These are phyloP conservation scores for Macquaria ambigua DNA, from an alignment of 2,113 vertebrate genomes.

Conservation along the genomic window DNA sequence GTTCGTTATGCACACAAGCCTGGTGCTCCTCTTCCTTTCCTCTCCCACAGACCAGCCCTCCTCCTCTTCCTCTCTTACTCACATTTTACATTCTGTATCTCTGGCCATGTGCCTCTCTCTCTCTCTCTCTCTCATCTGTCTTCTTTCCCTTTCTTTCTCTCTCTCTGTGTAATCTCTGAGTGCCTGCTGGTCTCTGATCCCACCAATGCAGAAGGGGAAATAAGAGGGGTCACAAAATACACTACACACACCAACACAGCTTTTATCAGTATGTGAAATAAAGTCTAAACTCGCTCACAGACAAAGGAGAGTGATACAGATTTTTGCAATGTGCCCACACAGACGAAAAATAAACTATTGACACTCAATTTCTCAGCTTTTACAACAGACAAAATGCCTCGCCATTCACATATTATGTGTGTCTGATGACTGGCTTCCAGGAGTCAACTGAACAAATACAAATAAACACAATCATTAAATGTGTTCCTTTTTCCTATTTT, in stretches of 20 bases:
- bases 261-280: conserved; percentile 3
- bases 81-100: conserved; percentile 49
- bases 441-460: neutral
- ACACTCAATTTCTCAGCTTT: neutral
- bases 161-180: conserved; percentile 42
- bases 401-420: neutral
- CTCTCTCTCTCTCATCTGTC: neutral
- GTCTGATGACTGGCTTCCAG: neutral
- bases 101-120: conserved; percentile 52
- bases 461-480: neutral
- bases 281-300: conserved; percentile 15
- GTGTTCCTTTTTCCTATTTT: neutral
- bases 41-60: conserved; percentile 43
- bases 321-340: conserved; percentile 1
- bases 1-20: conserved; percentile 60
- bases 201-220: conserved; percentile 37
- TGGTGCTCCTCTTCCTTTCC: too few species aligned
- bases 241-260: conserved; percentile 31
- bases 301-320: neutral
- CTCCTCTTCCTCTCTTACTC: conserved; percentile 39
- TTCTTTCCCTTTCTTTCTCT: conserved; percentile 8
- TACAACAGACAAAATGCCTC: neutral
- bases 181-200: conserved; percentile 58
- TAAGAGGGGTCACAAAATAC: conserved; percentile 36
- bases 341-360: neutral